phyloP scores from a whole-genome alignment of 2,888 invertebrate species.

The Cheiracanthium punctorium region DNA sequence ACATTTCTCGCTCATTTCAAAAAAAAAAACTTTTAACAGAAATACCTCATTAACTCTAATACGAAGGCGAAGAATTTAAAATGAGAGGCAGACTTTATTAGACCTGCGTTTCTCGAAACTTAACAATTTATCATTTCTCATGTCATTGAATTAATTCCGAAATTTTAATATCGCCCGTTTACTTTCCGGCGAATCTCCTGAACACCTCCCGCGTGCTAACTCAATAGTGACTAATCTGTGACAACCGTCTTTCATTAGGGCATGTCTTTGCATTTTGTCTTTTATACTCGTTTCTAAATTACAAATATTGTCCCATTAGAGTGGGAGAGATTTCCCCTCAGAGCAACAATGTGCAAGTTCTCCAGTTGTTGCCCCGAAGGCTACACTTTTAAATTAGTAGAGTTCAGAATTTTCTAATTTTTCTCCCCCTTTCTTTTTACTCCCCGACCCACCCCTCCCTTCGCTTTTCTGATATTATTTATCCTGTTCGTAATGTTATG shows the following conservation, averaged over 20 bases:
- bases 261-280: neutral
- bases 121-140: neutral
- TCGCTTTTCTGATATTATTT: neutral
- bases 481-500: neutral
- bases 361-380: constrained; percentile 15
- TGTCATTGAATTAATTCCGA: neutral
- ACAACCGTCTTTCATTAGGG: neutral
- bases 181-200: neutral
- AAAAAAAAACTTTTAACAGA: neutral
- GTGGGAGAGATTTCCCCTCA: neutral
- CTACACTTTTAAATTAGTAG: constrained; percentile 12
- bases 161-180: neutral
- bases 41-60: neutral
- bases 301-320: constrained; percentile 11
- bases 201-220: neutral
- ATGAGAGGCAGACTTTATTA: neutral
- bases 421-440: neutral
- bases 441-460: too few relatives aligned
- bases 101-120: neutral
- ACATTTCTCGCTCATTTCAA: too few relatives aligned
- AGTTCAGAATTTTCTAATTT: neutral
- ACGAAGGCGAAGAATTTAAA: neutral
- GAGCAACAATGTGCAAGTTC: neutral
- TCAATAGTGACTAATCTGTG: constrained; percentile 16
- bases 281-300: neutral